phyloP scores from a whole-genome alignment of 2,797 vertebrate species.

The Melanogrammus aeglefinus region DNA sequence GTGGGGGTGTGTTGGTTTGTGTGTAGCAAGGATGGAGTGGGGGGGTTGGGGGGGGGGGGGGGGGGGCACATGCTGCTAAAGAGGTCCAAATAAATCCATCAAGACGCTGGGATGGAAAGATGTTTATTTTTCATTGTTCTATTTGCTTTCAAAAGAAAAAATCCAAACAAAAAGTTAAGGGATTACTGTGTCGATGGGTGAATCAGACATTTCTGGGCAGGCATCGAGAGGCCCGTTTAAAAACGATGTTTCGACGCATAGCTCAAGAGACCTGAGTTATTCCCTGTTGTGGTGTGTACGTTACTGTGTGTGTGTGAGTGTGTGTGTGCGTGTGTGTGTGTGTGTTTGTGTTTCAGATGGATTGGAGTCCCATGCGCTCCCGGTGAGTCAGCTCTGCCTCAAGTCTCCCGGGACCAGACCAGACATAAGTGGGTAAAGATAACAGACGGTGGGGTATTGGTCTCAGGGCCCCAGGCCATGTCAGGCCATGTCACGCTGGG shows the following conservation, averaged over 20 bases:
- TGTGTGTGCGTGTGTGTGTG: not conserved
- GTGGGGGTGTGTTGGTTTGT: not conserved
- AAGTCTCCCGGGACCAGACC: not conserved
- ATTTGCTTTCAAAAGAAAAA: not conserved
- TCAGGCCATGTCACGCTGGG: not conserved
- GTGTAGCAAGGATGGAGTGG: no score
- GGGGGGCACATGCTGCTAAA: not conserved
- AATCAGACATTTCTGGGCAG: not conserved
- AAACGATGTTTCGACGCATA: not conserved
- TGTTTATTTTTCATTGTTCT: not conserved
- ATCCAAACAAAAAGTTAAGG: not conserved
- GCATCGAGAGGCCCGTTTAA: not conserved
- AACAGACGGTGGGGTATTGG: not conserved
- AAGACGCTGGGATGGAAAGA: not conserved
- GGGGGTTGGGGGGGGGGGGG: no score
- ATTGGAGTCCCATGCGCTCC: not conserved
- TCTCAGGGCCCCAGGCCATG: not conserved
- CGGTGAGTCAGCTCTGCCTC: not conserved
- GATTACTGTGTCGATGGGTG: not conserved
- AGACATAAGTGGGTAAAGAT: slow-evolving; percentile 2
- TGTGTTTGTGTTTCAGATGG: not conserved
- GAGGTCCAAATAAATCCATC: not conserved
- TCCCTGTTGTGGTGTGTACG: not conserved
- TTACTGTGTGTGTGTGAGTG: not conserved
- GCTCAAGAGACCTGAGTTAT: not conserved